Percentiles rank a stretch among this genome's conserved stretches.
phyloP scores from a whole-genome alignment of 2,113 vertebrate genomes.

The Harpagus bidentatus region DNA sequence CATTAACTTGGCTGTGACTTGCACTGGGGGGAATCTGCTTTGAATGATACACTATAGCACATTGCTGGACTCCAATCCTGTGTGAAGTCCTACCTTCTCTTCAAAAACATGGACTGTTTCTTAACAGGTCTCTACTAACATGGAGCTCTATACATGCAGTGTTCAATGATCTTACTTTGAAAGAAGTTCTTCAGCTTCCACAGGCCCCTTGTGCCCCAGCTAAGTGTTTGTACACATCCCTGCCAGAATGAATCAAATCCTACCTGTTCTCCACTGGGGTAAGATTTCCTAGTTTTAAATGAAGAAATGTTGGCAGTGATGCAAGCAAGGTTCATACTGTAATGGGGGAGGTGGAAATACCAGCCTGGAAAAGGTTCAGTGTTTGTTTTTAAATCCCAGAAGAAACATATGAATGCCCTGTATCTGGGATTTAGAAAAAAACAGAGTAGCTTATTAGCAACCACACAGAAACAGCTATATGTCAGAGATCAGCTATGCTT shows the following conservation, averaged over 20 bases:
- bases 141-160: neutral
- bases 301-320: slow-evolving; percentile 32
- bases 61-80: neutral
- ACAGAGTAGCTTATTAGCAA: neutral
- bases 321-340: neutral
- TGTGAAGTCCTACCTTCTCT: neutral
- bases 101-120: neutral
- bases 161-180: neutral
- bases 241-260: neutral
- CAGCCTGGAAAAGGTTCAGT: slow-evolving; percentile 38
- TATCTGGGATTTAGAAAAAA: neutral
- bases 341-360: neutral
- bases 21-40: neutral
- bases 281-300: slow-evolving; percentile 23
- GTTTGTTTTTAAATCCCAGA: slow-evolving; percentile 40
- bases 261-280: neutral
- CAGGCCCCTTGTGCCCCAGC: neutral
- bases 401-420: slow-evolving; percentile 9
- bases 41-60: neutral
- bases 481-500: slow-evolving; percentile 47
- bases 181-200: neutral
- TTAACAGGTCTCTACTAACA: neutral
- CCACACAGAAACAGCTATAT: neutral
- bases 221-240: neutral
- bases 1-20: neutral